Base-by-base conservation (phyloP, 2,113 vertebrate genomes). In the Centrocercus urophasianus region DNA sequence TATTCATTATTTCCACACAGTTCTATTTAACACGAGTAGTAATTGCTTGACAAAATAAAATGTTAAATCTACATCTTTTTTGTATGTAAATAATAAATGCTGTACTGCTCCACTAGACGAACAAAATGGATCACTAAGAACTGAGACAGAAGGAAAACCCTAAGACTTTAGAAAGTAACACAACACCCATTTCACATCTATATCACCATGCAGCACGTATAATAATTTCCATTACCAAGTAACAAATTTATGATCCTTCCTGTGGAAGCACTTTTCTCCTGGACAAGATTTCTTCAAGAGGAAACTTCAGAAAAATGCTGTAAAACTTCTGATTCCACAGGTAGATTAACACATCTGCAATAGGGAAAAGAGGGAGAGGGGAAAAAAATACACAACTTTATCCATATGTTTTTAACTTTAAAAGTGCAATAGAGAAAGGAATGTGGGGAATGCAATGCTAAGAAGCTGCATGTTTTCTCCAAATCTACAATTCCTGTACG, bases 301-400 rank as follows among this genome's bases (percentile, higher is more conserved):
- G 88, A 92, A 83, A 6, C 1, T 76, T 70, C 27, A 63, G 28
- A 76, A 88, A 73, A 61, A 48, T 16, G 0, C 9, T 70, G 2
- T 59, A 57, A 79, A 90, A 40, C 43, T 43, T 45, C 24, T 70
- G 15, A 54, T 70, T 61, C 27, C 25, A 76, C 1, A 72, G 21
- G 11, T 6, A 60, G 18, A 60, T 19, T 24, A 89, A 94, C 59
- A 32, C 4, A 27, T 24, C 28, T 11, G 11, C 9, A 63, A 66
- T 48, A 2, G 2, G 4, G 6, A 4, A 5, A 1, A 1, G 6
- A 7, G 6, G 4, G 6, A 8, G 8, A 2, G 1, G 2, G 1
- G 1, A 1, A 3, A 50, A 50, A 50, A 50, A 52, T 8, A 8
- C 50, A 27, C 24, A 30, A 28, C 54, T 30, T 30, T 15, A 57